A percentile compares a stretch with the other conserved stretches of the same genome.
These are phyloP conservation scores for Alligator sinensis DNA, from an alignment of 2,113 vertebrate species.

Conservation along the genomic window DNA sequence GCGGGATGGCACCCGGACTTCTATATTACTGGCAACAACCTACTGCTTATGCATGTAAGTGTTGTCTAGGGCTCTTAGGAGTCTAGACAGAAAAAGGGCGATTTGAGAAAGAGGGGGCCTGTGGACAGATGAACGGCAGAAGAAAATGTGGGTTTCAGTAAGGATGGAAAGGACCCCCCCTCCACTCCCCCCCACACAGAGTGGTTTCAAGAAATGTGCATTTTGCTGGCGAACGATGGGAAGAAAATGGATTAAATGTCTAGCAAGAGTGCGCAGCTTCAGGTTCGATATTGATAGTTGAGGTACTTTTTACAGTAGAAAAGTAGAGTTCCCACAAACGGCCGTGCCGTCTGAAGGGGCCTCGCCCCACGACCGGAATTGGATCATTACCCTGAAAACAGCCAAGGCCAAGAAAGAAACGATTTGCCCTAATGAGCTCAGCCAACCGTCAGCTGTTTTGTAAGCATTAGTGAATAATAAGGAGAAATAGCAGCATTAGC, in stretches of 20 bases:
- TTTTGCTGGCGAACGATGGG: not conserved
- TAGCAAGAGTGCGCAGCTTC: not conserved
- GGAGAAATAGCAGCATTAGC: slow-evolving; percentile 56
- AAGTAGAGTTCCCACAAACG: not conserved
- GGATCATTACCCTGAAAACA: not conserved
- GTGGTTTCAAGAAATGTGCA: not conserved
- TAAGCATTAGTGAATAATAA: slow-evolving; percentile 47
- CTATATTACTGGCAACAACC: accelerated
- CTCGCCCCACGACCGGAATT: not conserved
- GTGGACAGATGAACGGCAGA: not conserved
- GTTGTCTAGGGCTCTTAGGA: not conserved
- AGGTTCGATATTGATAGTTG: not conserved
- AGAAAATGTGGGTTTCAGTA: not conserved
- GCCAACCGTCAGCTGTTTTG: slow-evolving; percentile 40
- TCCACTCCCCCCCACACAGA: too few species aligned
- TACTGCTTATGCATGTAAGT: accelerated
- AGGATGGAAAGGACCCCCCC: not conserved
- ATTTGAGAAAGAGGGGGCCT: not conserved
- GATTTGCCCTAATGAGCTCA: slow-evolving; percentile 48
- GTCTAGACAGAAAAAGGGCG: not conserved
- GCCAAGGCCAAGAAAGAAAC: not conserved
- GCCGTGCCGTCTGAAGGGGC: accelerated
- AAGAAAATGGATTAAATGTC: not conserved
- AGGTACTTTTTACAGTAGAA: not conserved
- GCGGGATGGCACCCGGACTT: not conserved